These are phyloP conservation scores for Xanthia icteritia DNA, from an alignment of 2,888 invertebrate genomes.

Conservation along the genomic window DNA sequence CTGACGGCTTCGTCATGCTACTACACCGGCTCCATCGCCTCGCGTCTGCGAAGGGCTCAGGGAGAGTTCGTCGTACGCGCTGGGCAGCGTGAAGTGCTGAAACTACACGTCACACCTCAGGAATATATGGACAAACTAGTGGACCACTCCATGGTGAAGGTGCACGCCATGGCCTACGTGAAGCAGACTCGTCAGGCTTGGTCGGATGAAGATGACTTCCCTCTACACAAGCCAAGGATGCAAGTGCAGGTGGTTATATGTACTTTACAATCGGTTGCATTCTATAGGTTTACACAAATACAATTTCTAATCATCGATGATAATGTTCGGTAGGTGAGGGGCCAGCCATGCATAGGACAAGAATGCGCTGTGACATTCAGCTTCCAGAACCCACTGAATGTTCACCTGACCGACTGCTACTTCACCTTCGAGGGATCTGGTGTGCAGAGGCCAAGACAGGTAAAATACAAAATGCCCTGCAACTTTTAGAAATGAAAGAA, in stretches of 20 bases:
- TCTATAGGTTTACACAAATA: slow-evolving; percentile 3
- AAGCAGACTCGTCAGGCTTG: slow-evolving; percentile 93
- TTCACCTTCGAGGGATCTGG: slow-evolving; percentile 93
- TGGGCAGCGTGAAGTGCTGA: slow-evolving; percentile 91
- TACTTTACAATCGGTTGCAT: neutral
- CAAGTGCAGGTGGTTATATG: slow-evolving; percentile 90
- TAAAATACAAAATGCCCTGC: slow-evolving; percentile 63
- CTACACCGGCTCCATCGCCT: slow-evolving; percentile 92
- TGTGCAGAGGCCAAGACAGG: slow-evolving; percentile 91
- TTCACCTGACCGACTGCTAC: slow-evolving; percentile 92
- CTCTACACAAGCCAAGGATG: slow-evolving; percentile 92
- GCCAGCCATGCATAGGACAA: slow-evolving; percentile 88
- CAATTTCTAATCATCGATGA: neutral
- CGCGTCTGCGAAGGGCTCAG: slow-evolving; percentile 91
- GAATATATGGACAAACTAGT: slow-evolving; percentile 93
- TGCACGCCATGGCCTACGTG: slow-evolving; percentile 93
- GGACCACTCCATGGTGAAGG: slow-evolving; percentile 93
- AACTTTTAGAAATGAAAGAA: neutral
- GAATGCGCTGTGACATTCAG: slow-evolving; percentile 90
- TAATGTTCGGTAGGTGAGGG: slow-evolving; percentile 78
- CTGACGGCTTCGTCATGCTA: slow-evolving; percentile 92
- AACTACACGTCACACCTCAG: slow-evolving; percentile 91
- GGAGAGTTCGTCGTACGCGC: slow-evolving; percentile 91
- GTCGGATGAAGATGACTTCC: slow-evolving; percentile 94
- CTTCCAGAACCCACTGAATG: slow-evolving; percentile 92